phyloP scores from a whole-genome alignment of 1,140 invertebrate species.

The Drosophila cardini region DNA sequence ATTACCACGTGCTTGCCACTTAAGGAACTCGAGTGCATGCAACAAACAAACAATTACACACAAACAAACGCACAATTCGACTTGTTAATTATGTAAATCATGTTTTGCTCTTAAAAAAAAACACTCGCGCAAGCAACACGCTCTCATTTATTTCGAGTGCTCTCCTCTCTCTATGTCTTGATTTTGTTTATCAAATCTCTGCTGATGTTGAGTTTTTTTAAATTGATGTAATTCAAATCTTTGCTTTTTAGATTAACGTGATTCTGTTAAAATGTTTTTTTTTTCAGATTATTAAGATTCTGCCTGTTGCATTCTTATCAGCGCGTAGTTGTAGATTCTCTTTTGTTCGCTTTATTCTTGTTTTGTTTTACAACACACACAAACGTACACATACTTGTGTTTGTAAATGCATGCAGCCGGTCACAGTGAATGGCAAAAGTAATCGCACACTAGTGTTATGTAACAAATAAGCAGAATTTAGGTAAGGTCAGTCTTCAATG shows the following conservation, averaged over 20 bases:
- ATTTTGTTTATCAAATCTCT: slow-evolving; percentile 29
- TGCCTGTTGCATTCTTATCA: slow-evolving; percentile 54
- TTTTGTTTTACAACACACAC: slow-evolving; percentile 52
- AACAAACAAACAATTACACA: slow-evolving; percentile 43
- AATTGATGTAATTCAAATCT: slow-evolving; percentile 48
- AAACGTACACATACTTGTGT: slow-evolving; percentile 11
- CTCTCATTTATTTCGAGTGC: not conserved
- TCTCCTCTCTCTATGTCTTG: slow-evolving; percentile 13
- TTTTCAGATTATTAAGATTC: slow-evolving; percentile 19
- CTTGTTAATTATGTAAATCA: slow-evolving; percentile 74
- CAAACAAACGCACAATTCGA: slow-evolving; percentile 10
- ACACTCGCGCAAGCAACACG: not conserved
- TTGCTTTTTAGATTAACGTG: slow-evolving; percentile 57
- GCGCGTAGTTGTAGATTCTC: slow-evolving; percentile 5
- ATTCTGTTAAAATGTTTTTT: slow-evolving; percentile 40
- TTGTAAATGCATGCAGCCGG: slow-evolving; percentile 22
- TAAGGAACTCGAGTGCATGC: slow-evolving; percentile 46
- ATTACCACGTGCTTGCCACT: slow-evolving; percentile 76
- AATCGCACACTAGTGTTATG: slow-evolving; percentile 57
- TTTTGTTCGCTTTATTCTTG: slow-evolving; percentile 61
- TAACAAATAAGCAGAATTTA: slow-evolving; percentile 46
- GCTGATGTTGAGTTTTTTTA: not conserved
- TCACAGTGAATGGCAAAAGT: slow-evolving; percentile 46
- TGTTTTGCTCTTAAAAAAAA: slow-evolving; percentile 61
- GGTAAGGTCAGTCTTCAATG: slow-evolving; percentile 9